Percentiles rank a stretch among this genome's conserved stretches.
These are phyloP conservation scores for Holothuria scabra DNA, from an alignment of 53 echinoderm and acorn worm species.

Conservation along the genomic window DNA sequence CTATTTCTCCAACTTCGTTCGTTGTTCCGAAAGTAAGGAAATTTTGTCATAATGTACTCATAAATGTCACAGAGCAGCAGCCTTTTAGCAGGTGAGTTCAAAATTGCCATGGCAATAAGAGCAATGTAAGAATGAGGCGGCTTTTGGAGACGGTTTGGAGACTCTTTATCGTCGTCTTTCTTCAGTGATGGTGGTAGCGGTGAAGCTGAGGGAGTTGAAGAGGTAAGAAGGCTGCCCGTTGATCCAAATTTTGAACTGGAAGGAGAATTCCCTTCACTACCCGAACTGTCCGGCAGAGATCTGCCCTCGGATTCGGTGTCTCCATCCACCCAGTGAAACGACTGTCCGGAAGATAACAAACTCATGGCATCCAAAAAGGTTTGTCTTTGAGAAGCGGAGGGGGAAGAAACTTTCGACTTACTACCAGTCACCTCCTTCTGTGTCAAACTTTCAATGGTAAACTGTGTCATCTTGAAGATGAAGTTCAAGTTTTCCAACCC, in stretches of 20 bases:
- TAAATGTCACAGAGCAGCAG: conserved; percentile 94
- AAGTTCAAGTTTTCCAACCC: no score
- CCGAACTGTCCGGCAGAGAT: conserved; percentile 28
- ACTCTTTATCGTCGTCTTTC: neutral
- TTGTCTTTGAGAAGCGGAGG: neutral
- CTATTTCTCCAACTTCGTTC: conserved; percentile 95
- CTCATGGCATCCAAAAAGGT: conserved; percentile 14
- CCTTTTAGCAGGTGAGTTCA: conserved; percentile 63
- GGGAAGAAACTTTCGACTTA: conserved; percentile 7
- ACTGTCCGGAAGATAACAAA: neutral
- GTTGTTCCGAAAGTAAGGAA: conserved; percentile 86
- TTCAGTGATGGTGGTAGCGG: neutral
- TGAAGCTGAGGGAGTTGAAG: neutral
- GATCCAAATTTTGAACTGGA: no score
- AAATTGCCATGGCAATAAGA: conserved; percentile 92
- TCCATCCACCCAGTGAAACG: neutral
- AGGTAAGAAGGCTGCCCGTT: no score
- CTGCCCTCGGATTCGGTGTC: neutral
- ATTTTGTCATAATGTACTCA: conserved; percentile 86
- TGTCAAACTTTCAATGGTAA: conserved; percentile 81
- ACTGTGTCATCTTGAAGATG: conserved; percentile 75
- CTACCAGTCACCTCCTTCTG: conserved; percentile 51
- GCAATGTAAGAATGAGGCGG: conserved; percentile 93
- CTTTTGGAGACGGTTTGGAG: conserved; percentile 51
- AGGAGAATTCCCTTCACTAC: neutral